phyloP scores from a whole-genome alignment of 2,888 invertebrate genomes.

The Acanthosepion lycidas region DNA sequence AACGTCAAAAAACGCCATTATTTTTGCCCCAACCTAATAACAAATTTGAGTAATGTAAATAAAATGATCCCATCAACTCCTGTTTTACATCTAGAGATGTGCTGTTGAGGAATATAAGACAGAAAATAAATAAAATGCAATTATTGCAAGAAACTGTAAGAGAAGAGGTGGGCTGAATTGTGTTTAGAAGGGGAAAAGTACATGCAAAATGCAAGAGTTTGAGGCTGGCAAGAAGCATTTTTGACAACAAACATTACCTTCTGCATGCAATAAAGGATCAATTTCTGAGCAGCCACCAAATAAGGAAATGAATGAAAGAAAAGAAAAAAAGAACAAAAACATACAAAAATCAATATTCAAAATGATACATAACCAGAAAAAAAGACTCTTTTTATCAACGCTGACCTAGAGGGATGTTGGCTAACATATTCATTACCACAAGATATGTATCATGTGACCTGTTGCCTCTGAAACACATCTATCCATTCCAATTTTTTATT shows the following conservation, averaged over 20 bases:
- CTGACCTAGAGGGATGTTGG: too few relatives aligned
- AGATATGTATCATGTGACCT: too few relatives aligned
- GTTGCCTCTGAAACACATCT: too few relatives aligned
- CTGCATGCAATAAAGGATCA: not conserved
- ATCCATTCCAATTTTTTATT: too few relatives aligned
- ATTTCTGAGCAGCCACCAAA: not conserved
- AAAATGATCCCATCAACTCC: too few relatives aligned
- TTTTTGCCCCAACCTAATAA: too few relatives aligned
- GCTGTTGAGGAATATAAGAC: not conserved
- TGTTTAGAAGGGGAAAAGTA: not conserved
- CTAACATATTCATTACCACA: too few relatives aligned
- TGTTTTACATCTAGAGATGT: not conserved
- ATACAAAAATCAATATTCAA: not conserved
- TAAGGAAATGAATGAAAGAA: not conserved
- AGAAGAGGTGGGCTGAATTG: not conserved
- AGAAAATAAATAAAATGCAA: not conserved
- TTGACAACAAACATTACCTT: slow-evolving; percentile 5
- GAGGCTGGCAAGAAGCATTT: not conserved
- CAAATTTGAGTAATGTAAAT: too few relatives aligned
- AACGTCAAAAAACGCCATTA: too few relatives aligned
- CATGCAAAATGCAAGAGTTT: not conserved
- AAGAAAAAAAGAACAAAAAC: not conserved
- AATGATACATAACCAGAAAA: not conserved
- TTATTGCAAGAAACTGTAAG: not conserved
- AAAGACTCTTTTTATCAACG: too few relatives aligned